phyloP scores from a whole-genome alignment of 2,797 vertebrate genomes.

The Fringilla coelebs region DNA sequence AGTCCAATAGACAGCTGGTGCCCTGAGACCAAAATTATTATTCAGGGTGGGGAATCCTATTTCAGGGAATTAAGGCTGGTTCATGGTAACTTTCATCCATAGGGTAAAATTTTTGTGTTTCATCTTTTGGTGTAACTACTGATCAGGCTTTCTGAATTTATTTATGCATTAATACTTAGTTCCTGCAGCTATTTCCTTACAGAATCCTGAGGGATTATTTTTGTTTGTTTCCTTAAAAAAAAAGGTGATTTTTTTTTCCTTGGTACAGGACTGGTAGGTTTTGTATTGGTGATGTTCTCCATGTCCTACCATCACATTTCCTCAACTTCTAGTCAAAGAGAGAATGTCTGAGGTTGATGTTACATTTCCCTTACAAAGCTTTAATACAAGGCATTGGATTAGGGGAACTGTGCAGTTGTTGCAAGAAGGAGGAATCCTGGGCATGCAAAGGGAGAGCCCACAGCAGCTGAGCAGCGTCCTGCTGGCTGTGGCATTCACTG shows the following conservation, averaged over 20 bases:
- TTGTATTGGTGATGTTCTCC: background rate
- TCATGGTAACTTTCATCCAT: background rate
- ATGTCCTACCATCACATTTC: background rate
- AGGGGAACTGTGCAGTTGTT: background rate
- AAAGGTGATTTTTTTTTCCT: background rate
- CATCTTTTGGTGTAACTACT: background rate
- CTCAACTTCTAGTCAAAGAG: background rate
- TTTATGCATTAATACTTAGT: background rate
- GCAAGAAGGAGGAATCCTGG: background rate
- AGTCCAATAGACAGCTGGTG: background rate
- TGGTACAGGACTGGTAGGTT: background rate
- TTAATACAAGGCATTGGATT: background rate
- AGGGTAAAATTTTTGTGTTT: background rate
- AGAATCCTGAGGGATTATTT: background rate
- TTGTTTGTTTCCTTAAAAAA: background rate
- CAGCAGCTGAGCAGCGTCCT: background rate
- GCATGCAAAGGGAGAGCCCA: background rate
- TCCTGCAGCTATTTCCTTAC: background rate
- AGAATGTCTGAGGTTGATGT: background rate
- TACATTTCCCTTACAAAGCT: background rate
- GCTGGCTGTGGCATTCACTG: background rate
- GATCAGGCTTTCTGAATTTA: background rate
- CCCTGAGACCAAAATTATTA: background rate
- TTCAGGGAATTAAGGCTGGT: background rate
- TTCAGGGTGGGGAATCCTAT: background rate